Evolutionary conservation across 1,140 invertebrate species (phyloP), one percentile per base, ranked within the genome.

Genomic region (Drosophila oshimai): DNA sequence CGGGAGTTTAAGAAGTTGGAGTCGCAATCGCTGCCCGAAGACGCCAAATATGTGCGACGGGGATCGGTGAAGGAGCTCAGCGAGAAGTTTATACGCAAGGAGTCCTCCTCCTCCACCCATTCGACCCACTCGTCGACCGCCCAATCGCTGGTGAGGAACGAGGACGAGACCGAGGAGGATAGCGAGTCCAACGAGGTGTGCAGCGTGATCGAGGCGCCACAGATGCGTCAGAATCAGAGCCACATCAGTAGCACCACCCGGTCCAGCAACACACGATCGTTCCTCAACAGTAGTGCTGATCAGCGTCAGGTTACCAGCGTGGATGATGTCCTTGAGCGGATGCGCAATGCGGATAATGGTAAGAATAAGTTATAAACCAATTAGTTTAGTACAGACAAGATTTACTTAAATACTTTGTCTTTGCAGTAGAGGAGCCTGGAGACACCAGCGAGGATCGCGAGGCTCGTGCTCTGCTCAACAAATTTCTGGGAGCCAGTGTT

Each of bases 401-500:
- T 53, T 6, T 12, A 15, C 29, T 22, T 12, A 4, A 4, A 12
- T 9, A 20, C 22, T 50, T 10, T 4, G 7, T 9, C 37, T 13
- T 61, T 69, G 4, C 42, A 94, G 94, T 94, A 53, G 91, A 92
- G 34, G 92, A 93, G 57, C 93, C 93, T 28, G 93, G 93, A 5
- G 94, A 95, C 81, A 93, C 90, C 2, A 88, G 69, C 34, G 94
- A 95, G 83, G 95, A 95, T 90, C 89, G 92, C n/a, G 94, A 95
- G 87, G 95, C 95, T 7, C 92, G 94, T 33, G 93, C 94, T 50
- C 91, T 96, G 61, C 92, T 96, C 18, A 96, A 96, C 92, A 96
- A 95, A 91, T 96, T 96, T 91, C 92, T 96, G 18, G 95, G 95
- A 34, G 95, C 95, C 46, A 95, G 95, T 68, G 94, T 95, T 50